Conservation (phyloP, 2,797 vertebrate species). For the Mormyrops attenuatus region DNA sequence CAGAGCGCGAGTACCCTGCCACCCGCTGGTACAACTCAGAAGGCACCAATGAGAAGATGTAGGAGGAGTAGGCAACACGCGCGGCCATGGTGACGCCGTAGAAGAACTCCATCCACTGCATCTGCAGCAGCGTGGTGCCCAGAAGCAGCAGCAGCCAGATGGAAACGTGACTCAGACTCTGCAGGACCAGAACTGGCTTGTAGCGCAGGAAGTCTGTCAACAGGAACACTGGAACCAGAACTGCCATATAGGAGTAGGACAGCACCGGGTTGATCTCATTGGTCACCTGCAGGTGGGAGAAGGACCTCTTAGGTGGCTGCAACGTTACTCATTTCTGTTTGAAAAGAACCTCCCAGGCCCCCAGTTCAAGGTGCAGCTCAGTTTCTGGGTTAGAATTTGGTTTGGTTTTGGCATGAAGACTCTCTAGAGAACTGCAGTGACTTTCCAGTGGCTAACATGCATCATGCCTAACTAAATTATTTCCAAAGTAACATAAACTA, state of each 20-base stretch:
- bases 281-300: conserved; percentile 70
- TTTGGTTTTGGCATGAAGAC: neutral
- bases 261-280: conserved; percentile 85
- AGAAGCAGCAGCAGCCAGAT: conserved; percentile 81
- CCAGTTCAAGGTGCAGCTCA: neutral
- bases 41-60: conserved; percentile 86
- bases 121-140: conserved; percentile 65
- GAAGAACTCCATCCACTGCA: conserved; percentile 97
- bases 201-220: conserved; percentile 86
- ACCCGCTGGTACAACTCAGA: conserved; percentile 76
- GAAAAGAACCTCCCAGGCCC: neutral
- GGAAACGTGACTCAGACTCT: conserved; percentile 76
- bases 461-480: neutral
- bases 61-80: conserved; percentile 92
- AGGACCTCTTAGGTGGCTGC: neutral
- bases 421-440: neutral
- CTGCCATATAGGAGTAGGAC: conserved; percentile 83
- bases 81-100: conserved; percentile 88
- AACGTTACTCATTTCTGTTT: neutral
- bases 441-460: neutral
- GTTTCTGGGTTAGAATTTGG: neutral
- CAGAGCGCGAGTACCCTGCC: conserved; percentile 79
- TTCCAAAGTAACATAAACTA: neutral
- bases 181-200: conserved; percentile 85
- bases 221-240: conserved; percentile 87